Conservation (phyloP, 2,797 vertebrate species). For the Kryptopterus vitreolus region DNA sequence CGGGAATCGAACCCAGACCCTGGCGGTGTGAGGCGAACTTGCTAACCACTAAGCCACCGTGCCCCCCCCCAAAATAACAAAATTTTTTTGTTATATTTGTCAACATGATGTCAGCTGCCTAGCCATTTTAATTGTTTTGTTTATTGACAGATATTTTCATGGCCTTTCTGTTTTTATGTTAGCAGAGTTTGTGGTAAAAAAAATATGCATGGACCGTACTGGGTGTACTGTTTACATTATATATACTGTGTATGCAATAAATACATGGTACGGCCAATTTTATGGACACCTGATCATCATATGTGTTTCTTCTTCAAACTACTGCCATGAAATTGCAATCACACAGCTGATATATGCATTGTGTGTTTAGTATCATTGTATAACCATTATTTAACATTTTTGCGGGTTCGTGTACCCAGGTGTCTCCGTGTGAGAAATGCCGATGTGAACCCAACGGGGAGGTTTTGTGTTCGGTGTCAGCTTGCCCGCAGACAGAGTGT, state of each 20-base stretch:
- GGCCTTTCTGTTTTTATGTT: neutral
- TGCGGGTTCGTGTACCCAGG: constrained; percentile 74
- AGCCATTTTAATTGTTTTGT: neutral
- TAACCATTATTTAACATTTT: constrained; percentile 34
- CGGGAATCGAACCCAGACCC: too few relatives aligned
- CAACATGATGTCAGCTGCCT: neutral
- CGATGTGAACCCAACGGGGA: constrained; percentile 93
- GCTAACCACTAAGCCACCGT: too few relatives aligned
- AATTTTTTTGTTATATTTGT: neutral
- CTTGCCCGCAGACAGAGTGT: constrained; percentile 96
- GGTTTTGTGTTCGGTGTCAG: constrained; percentile 92
- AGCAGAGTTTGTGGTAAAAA: neutral
- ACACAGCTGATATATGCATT: neutral
- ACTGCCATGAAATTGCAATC: neutral
- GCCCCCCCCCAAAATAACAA: too few relatives aligned
- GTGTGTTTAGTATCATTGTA: neutral
- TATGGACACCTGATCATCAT: neutral
- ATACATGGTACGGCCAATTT: neutral
- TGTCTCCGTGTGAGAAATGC: constrained; percentile 93
- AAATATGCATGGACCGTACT: neutral
- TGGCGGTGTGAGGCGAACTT: too few relatives aligned
- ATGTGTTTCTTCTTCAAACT: neutral
- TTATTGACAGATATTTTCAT: neutral
- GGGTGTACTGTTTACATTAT: neutral
- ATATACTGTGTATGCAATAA: neutral